Evolutionary conservation across 2,888 invertebrate genomes (phyloP).

Genomic region (Auanema freiburgensis): DNA sequence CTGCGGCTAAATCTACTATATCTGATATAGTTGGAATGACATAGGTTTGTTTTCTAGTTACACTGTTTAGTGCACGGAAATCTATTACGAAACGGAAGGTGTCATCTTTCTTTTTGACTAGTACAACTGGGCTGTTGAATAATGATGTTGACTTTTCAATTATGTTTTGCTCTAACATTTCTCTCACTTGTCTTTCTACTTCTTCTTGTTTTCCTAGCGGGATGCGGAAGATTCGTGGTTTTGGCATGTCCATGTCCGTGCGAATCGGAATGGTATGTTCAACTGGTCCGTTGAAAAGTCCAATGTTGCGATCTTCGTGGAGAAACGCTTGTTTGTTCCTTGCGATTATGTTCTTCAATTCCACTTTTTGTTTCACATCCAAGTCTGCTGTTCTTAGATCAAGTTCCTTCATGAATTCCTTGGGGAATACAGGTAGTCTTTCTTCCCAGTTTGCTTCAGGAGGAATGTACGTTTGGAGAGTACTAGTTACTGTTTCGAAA

Average conservation of each 20-base stretch:
- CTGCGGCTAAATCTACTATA: slow-evolving; percentile 12
- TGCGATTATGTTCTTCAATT: not conserved
- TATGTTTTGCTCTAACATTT: slow-evolving; percentile 1
- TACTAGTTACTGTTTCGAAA: no score
- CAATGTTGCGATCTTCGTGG: slow-evolving; percentile 6
- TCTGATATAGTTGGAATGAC: slow-evolving; percentile 16
- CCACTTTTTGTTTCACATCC: not conserved
- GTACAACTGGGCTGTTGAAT: slow-evolving; percentile 10
- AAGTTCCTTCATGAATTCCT: not conserved
- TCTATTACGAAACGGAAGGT: slow-evolving; percentile 17
- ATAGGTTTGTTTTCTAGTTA: slow-evolving; percentile 18
- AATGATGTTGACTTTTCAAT: slow-evolving; percentile 10
- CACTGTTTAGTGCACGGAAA: slow-evolving; percentile 17
- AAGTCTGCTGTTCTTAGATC: not conserved
- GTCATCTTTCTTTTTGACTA: slow-evolving; percentile 20
- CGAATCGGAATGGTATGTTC: slow-evolving; percentile 5
- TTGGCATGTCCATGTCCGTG: slow-evolving; percentile 4
- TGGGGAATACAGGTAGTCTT: not conserved
- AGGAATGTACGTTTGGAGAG: slow-evolving; percentile 3
- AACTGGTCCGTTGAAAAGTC: slow-evolving; percentile 8
- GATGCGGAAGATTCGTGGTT: slow-evolving; percentile 2
- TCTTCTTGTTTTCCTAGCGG: slow-evolving; percentile 5
- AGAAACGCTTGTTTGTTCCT: slow-evolving; percentile 4
- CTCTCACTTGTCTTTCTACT: slow-evolving; percentile 7
- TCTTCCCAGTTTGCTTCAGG: slow-evolving; percentile 11